phyloP scores from a whole-genome alignment of 2,888 invertebrate genomes.

The Matsumyia berberina region DNA sequence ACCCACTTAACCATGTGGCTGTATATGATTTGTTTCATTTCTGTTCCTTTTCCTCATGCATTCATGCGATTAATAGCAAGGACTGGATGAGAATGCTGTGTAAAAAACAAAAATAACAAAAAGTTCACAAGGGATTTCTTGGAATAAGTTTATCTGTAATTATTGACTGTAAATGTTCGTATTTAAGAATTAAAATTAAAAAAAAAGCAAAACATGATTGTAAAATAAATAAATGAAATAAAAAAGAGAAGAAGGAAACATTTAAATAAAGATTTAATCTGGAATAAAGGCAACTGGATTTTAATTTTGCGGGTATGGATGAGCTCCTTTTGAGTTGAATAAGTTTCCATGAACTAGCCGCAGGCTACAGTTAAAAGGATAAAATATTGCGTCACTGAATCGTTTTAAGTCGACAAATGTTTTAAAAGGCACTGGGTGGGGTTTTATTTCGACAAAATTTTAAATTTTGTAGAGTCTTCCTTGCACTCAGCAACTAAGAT shows the following conservation, averaged over 20 bases:
- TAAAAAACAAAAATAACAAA: conserved; percentile 77
- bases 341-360: not conserved
- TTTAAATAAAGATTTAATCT: conserved; percentile 46
- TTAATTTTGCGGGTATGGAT: conserved; percentile 6
- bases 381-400: conserved; percentile 4
- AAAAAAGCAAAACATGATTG: conserved; percentile 42
- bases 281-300: conserved; percentile 16
- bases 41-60: conserved; percentile 52
- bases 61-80: conserved; percentile 79
- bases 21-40: conserved; percentile 6
- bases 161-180: conserved; percentile 70
- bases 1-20: conserved; percentile 34
- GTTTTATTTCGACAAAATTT: too few species aligned
- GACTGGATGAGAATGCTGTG: conserved; percentile 83
- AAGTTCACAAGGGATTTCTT: conserved; percentile 41
- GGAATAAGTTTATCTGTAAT: conserved; percentile 57
- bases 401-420: not conserved
- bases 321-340: not conserved
- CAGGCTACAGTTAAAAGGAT: not conserved
- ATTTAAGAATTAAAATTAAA: conserved; percentile 52
- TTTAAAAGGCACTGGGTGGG: too few species aligned
- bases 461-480: too few species aligned
- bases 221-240: conserved; percentile 34
- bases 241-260: too few species aligned
- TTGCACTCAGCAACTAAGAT: too few species aligned